A percentile compares a stretch with the other conserved stretches of the same genome.
Evolutionary conservation across 2,888 invertebrate genomes (phyloP).

Genomic region (Clusia tigrina): DNA sequence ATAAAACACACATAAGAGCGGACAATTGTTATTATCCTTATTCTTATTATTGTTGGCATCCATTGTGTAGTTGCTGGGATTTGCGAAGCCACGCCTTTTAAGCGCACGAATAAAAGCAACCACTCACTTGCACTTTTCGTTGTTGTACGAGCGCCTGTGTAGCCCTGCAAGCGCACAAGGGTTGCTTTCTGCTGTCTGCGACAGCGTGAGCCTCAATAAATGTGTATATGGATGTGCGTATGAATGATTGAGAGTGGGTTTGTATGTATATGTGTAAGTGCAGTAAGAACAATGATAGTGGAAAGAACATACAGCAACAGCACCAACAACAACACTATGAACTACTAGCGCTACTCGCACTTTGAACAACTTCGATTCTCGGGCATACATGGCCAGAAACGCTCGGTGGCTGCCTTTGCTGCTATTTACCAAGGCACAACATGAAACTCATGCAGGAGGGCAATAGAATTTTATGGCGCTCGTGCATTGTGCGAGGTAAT

Average conservation of each 20-base stretch:
- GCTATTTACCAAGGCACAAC: not conserved
- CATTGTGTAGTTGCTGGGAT: constrained; percentile 34
- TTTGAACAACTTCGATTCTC: not conserved
- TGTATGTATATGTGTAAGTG: constrained; percentile 30
- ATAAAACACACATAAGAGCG: constrained; percentile 25
- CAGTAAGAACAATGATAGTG: constrained; percentile 41
- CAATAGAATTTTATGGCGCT: not conserved
- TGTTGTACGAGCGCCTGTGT: no score
- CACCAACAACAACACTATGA: constrained; percentile 30
- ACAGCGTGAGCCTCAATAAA: constrained; percentile 26
- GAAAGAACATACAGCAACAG: constrained; percentile 41
- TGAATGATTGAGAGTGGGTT: not conserved
- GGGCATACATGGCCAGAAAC: no score
- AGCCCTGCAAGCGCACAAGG: constrained; percentile 43
- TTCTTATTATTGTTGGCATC: constrained; percentile 42
- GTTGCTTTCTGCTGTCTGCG: constrained; percentile 36
- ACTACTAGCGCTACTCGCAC: constrained; percentile 10
- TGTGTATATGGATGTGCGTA: constrained; percentile 23
- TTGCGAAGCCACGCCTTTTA: constrained; percentile 47
- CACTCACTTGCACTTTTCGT: constrained; percentile 57
- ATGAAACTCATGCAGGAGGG: not conserved
- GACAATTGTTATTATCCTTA: constrained; percentile 45
- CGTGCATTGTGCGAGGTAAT: not conserved
- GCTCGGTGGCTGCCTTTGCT: not conserved
- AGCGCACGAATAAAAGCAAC: constrained; percentile 36